Evolutionary conservation across 2,113 vertebrate species (phyloP).

Genomic region (Orcinus orca): DNA sequence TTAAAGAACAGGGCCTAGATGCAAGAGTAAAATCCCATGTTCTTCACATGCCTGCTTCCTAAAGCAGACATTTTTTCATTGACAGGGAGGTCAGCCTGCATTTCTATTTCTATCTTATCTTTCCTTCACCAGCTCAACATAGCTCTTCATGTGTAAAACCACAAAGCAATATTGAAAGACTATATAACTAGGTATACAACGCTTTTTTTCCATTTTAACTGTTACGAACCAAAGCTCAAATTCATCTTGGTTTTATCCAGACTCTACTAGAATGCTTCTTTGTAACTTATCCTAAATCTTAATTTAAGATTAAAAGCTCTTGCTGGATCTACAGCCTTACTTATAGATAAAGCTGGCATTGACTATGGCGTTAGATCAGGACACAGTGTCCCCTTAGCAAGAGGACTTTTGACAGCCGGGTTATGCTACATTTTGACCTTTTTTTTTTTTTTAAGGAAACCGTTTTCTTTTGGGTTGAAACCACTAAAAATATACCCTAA

Average conservation of each 20-base stretch:
- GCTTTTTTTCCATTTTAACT: background rate
- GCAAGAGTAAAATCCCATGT: background rate
- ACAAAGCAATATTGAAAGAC: background rate
- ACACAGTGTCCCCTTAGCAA: background rate
- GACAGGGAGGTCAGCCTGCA: background rate
- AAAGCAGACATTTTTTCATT: background rate
- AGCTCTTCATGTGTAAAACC: background rate
- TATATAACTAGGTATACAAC: background rate
- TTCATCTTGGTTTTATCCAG: constrained; percentile 10
- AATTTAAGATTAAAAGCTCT: constrained; percentile 48
- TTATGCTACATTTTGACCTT: background rate
- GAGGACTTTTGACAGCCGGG: background rate
- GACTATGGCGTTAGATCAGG: background rate
- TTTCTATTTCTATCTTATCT: background rate
- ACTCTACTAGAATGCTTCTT: constrained; percentile 11
- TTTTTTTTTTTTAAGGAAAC: background rate
- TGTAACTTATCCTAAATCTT: constrained; percentile 52
- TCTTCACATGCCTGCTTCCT: background rate
- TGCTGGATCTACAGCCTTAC: background rate
- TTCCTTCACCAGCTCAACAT: background rate
- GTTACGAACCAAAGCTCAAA: background rate
- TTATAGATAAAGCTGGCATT: constrained; percentile 40
- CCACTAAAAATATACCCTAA: background rate
- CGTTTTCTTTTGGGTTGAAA: background rate
- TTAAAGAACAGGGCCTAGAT: background rate